Evolutionary conservation across 2,113 vertebrate genomes (phyloP), one percentile per base, ranked within the genome.

Genomic region (Strigops habroptila): DNA sequence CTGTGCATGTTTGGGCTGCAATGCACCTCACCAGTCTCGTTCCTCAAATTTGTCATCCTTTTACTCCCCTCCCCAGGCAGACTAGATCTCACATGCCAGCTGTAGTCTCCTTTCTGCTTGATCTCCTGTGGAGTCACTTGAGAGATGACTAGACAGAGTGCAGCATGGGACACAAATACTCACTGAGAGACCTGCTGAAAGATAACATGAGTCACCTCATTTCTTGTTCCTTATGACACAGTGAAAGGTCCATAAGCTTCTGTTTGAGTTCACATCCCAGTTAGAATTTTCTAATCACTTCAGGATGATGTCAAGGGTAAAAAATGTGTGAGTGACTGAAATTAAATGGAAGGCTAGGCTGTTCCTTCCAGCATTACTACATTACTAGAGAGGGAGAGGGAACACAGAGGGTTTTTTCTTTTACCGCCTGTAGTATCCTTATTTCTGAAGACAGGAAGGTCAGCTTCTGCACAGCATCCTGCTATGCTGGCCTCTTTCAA

Each of bases 231-330:
- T 62, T 87, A 65, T 57, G 65, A 76, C 67, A 95, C 9, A 63
- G 28, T 82, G 84, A 80, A 85, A 91, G 89, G 74, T 82, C 78
- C 78, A 33, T 49, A 80, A 73, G 63, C 57, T 92, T 80, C 62
- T 92, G 78, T 87, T 89, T 77, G 90, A 85, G 52, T 87, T 85
- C 77, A 79, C 78, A 87, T 65, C 74, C 81, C 63, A 57, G 57
- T 82, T 82, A 53, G 31, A 70, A 87, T 80, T 95, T 91, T 77
- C 78, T 92, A 71, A 89, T 96, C 78, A 73, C 70, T 95, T 90
- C 70, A 65, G 67, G 43, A 37, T 92, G 81, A 92, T 91, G 65
- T 91, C 84, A 86, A 65, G 57, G 31, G 74, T 87, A 52, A 93
- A 89, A 95, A 89, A 87, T 82, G 62, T 59, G 48, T 7, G 15